Evolutionary conservation across 2,797 vertebrate genomes (phyloP), one percentile per base, ranked within the genome.

Genomic region (Saxicola maurus): DNA sequence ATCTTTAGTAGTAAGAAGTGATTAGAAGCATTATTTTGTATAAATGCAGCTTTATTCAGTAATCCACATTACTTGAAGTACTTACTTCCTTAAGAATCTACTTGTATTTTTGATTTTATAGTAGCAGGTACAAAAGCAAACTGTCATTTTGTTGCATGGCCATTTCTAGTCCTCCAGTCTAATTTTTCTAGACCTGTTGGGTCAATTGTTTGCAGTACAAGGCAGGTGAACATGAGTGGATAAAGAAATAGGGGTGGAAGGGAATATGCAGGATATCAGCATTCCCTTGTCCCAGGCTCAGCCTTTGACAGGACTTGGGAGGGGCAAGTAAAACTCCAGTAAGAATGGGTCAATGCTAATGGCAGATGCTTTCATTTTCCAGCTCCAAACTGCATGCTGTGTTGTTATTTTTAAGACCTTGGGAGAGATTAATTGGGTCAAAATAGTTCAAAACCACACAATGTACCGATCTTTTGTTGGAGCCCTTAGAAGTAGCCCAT

Each of bases 271-370:
- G 33, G 30, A 16, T 64, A 25, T 45, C 9, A 56, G 23, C 46
- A 59, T 33, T 60, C 24, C 19, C 17, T 53, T 64, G 17, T 38
- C 17, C 12, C 17, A 56, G 15, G 15, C 17, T 91, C 9, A 25
- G 24, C 18, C 49, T 49, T 75, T 56, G 40, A 25, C 31, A 62
- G 21, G 30, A 38, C 52, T 51, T 56, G 23, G 17, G 48, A 68
- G 30, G 62, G 13, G 25, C 31, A 84, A 72, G 20, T 20, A 66
- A 73, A 82, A 52, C 37, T 77, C 25, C 1, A 2, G 23, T 53
- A 67, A 71, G 19, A 52, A 30, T 0, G 0, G 12, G 18, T 40
- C 59, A 45, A 0, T 55, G 37, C 24, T 25, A 43, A 38, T 28
- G 30, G 33, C 17, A 82, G 53, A n/a, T 62, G 21, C 23, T 86